Evolutionary conservation across 1,140 invertebrate genomes (phyloP).

Genomic region (Bombus picipes): DNA sequence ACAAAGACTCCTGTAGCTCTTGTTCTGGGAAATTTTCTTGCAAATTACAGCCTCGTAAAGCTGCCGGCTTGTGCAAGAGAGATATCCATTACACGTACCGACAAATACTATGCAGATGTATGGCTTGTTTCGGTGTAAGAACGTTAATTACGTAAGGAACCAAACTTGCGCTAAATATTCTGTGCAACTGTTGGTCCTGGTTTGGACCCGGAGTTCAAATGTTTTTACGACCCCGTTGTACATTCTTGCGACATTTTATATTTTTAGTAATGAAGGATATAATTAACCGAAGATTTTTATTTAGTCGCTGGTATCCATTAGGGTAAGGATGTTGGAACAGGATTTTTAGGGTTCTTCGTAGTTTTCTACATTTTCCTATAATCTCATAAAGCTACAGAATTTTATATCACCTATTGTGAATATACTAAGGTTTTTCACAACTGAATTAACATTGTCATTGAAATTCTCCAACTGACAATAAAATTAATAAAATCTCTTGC

Average conservation of each 20-base stretch:
- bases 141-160: conserved; percentile 9
- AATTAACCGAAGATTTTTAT: background rate
- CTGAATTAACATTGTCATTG: too few relatives aligned
- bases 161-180: conserved; percentile 16
- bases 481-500: too few relatives aligned
- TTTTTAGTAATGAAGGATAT: background rate
- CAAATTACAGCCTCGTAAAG: conserved; percentile 58
- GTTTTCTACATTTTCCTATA: too few relatives aligned
- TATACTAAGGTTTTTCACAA: too few relatives aligned
- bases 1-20: conserved; percentile 3
- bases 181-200: background rate
- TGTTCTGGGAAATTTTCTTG: conserved; percentile 46
- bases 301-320: background rate
- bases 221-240: background rate
- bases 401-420: too few relatives aligned
- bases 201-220: background rate
- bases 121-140: background rate
- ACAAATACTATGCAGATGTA: conserved; percentile 29
- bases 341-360: too few relatives aligned
- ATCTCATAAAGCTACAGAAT: too few relatives aligned
- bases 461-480: too few relatives aligned
- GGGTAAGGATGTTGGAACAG: too few relatives aligned
- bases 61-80: background rate
- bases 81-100: conserved; percentile 27
- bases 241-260: background rate